These are phyloP conservation scores for Hippocampus zosterae DNA, from an alignment of 2,113 vertebrate genomes.

Conservation along the genomic window DNA sequence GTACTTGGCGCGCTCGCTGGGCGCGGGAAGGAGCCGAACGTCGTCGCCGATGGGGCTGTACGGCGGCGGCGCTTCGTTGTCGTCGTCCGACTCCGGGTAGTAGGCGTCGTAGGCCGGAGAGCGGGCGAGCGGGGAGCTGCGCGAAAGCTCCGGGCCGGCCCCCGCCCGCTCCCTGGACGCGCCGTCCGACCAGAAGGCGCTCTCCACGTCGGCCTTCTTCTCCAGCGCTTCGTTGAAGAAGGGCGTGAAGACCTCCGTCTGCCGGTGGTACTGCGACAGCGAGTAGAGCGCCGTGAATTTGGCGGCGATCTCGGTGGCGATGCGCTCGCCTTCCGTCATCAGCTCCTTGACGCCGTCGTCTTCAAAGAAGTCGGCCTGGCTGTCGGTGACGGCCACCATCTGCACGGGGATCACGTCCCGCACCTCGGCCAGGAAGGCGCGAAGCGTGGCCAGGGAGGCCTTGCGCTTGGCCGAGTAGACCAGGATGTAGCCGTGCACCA, in stretches of 20 bases:
- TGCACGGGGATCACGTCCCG: conserved; percentile 97
- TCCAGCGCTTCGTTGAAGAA: conserved; percentile 97
- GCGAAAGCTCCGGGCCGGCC: conserved; percentile 85
- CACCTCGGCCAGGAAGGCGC: conserved; percentile 94
- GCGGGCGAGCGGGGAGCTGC: conserved; percentile 85
- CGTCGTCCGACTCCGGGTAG: conserved; percentile 94
- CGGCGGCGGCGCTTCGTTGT: conserved; percentile 94
- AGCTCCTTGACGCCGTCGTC: conserved; percentile 95
- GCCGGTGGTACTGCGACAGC: conserved; percentile 93
- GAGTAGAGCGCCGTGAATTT: conserved; percentile 98
- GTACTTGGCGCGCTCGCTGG: conserved; percentile 87
- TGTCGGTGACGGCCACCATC: conserved; percentile 96
- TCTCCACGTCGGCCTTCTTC: conserved; percentile 92
- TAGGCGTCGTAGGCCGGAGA: conserved; percentile 84
- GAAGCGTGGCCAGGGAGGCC: conserved; percentile 96
- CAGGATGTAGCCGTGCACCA: conserved; percentile 97
- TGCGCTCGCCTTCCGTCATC: conserved; percentile 98
- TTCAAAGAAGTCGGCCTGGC: conserved; percentile 98
- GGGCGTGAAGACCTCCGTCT: conserved; percentile 93
- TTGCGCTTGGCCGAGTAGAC: conserved; percentile 96
- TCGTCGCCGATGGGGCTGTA: conserved; percentile 98
- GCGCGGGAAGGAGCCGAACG: conserved; percentile 89
- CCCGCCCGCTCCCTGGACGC: conserved; percentile 80
- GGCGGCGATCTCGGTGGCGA: conserved; percentile 93
- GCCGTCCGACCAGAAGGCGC: conserved; percentile 86